Base-by-base conservation (phyloP, 92 coral and sea anemone species). In the Porites evermanni region DNA sequence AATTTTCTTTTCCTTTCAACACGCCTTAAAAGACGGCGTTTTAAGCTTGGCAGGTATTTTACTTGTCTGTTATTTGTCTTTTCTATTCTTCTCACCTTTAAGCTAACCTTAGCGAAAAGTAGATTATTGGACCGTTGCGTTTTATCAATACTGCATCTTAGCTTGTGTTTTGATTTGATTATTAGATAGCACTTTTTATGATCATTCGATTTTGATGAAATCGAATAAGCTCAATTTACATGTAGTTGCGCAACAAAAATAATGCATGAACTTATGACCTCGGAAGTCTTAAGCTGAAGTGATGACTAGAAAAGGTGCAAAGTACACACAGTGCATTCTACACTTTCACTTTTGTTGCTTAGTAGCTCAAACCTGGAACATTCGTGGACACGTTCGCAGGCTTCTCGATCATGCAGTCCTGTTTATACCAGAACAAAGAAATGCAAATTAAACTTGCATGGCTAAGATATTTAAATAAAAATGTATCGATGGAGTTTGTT, bases 1-100 rank as follows among this genome's bases (percentile, higher is more conserved):
- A 67, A 24, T 53, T 52, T 64, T 38, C 29, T 18, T 8, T 18
- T 20, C 17, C 61, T 1, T 29, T 50, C 72, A 18, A 23, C 18
- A 51, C 3, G 2, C 13, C 8, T 17, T 9, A 53, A n/a, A 70
- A 26, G 68, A 60, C 79, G 87, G 80, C 60, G 20, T 82, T 60
- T 72, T 65, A 50, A 20, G 20, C 19, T 51, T 51, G 11, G 64
- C 26, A 32, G 59, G 11, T 82, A 21, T 83, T 59, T 44, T 12
- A 53, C 44, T 14, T 8, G 60, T 50, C 59, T 72, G 2, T 38
- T 38, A 38, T 38, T 38, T 38, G 47, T 38, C 47, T 64, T 54
- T 50, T 44, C 61, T 61, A 17, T 7, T 60, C 64, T 72, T 13
- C 16, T 64, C 5, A 16, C 19, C 18, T 50, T 14, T 11, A 16